Evolutionary conservation across 2,888 invertebrate genomes (phyloP).

Genomic region (Acrocyrtus sp.): DNA sequence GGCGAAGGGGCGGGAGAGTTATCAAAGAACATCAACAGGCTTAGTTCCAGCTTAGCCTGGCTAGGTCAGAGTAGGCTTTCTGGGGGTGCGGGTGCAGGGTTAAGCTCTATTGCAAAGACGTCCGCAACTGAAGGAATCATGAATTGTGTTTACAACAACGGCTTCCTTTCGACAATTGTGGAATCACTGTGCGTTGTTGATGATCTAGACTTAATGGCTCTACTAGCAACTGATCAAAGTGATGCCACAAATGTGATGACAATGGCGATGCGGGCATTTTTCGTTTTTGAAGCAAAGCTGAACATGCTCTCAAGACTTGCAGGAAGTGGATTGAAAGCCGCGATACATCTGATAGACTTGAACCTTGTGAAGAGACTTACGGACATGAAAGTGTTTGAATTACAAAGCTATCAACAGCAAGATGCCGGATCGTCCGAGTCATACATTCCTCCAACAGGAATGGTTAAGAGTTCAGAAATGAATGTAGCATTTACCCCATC

Average conservation of each 20-base stretch:
- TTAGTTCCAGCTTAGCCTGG: no score
- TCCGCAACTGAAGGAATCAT: conserved; percentile 23
- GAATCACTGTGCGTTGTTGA: conserved; percentile 54
- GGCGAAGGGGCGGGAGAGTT: background rate
- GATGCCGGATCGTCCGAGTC: no score
- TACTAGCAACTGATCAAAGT: conserved; percentile 47
- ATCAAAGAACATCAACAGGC: conserved; percentile 2
- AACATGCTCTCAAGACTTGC: conserved; percentile 57
- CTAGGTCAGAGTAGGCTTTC: no score
- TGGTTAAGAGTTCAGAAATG: background rate
- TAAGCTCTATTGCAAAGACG: background rate
- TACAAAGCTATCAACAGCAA: conserved; percentile 41
- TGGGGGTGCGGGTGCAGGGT: background rate
- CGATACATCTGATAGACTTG: conserved; percentile 55
- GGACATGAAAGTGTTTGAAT: conserved; percentile 60
- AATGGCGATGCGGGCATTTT: conserved; percentile 55
- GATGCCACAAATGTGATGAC: background rate
- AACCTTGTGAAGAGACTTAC: conserved; percentile 54
- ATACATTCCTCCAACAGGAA: background rate
- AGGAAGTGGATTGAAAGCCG: conserved; percentile 50
- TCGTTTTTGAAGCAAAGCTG: conserved; percentile 62
- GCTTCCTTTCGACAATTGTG: conserved; percentile 57
- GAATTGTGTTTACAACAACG: conserved; percentile 55
- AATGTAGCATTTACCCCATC: background rate
- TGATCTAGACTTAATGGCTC: conserved; percentile 52